Base-by-base conservation (phyloP, 2,797 vertebrate species). In the Myotis myotis region DNA sequence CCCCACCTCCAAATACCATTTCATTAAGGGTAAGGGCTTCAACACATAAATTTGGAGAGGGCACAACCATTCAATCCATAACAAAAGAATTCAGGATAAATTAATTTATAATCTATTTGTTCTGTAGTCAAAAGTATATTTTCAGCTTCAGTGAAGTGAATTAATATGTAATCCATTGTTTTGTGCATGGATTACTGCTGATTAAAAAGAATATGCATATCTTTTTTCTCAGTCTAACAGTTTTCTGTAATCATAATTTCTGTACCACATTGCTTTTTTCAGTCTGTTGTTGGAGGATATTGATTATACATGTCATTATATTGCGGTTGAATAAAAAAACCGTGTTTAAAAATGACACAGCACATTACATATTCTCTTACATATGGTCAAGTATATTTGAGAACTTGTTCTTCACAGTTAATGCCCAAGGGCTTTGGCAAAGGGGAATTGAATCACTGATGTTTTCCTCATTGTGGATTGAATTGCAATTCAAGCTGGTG, bases 341-440 rank as follows among this genome's bases (percentile, higher is more conserved):
- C 70, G 51, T 33, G 19, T 79, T 90, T 15, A 86, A 81, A 96
- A 94, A 72, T 64, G 62, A 89, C 41, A 94, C 25, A 70, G 8
- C 4, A n/a, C 13, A 91, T 89, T 62, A 66, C 15, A n/a, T 75
- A 49, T 60, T 95, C 87, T 68, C 70, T 91, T 93, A 74, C 25
- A 85, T 70, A 25, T 80, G 55, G 28, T 76, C 38, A 87, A 81
- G 55, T 51, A 66, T 49, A 36, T 75, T 88, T 76, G 90, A 90
- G 41, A 94, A 96, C 91, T 92, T 38, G 36, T 94, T 97, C 62
- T 93, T 96, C 83, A 87, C 38, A 93, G 22, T 55, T 70, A 78
- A 91, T 72, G 4, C 66, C 53, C 78, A 72, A 68, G n/a, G 51
- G 49, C 13, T 96, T 92, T 89, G 51, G 87, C 87, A 87, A 85